Conservation (phyloP, 35 echinoderm and acorn worm species). For the Ophiothrix spiculata region DNA sequence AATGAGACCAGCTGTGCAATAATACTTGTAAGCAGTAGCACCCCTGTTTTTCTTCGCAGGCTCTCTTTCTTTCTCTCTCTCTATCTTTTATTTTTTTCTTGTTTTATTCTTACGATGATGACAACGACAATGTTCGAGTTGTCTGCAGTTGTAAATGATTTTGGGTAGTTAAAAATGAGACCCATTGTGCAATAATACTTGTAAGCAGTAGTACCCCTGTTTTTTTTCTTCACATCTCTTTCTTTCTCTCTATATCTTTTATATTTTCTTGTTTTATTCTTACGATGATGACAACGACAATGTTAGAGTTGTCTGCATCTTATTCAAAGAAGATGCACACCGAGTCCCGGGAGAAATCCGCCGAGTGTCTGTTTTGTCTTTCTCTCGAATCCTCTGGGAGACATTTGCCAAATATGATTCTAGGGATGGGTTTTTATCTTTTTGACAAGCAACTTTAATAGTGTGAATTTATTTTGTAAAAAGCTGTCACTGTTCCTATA, state of each 20-base stretch:
- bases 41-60: neutral
- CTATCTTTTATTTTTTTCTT: too few species aligned
- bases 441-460: slow-evolving; percentile 9
- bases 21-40: too few species aligned
- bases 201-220: too few species aligned
- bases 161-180: too few species aligned
- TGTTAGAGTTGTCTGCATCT: neutral
- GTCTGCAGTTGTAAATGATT: too few species aligned
- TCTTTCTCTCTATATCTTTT: too few species aligned
- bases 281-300: neutral
- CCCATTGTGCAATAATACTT: too few species aligned
- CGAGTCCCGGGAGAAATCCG: neutral
- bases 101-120: neutral
- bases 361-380: slow-evolving; percentile 8
- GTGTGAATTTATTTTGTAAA: slow-evolving; percentile 16
- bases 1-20: too few species aligned
- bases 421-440: neutral
- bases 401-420: slow-evolving; percentile 12
- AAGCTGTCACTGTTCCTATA: neutral
- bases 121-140: neutral
- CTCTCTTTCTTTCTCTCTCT: too few species aligned
- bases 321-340: neutral
- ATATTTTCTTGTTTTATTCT: slow-evolving; percentile 8
- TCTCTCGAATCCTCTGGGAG: neutral
- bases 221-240: neutral